A percentile compares a stretch with the other conserved stretches of the same genome.
phyloP scores from a whole-genome alignment of 2,797 vertebrate genomes.

The Danionella dracula region DNA sequence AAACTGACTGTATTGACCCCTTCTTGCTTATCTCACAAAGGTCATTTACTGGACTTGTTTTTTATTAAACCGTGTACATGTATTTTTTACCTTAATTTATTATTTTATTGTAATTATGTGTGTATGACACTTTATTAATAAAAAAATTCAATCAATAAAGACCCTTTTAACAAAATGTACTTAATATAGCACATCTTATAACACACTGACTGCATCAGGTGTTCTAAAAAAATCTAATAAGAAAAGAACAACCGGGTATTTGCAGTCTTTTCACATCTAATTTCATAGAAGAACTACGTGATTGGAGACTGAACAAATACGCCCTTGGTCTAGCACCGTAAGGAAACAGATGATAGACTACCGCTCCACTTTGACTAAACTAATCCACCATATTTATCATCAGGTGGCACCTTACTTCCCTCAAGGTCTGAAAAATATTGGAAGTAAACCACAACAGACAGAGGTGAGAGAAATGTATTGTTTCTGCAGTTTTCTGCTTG shows the following conservation, averaged over 20 bases:
- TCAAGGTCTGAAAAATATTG: not conserved
- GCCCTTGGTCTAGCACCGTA: not conserved
- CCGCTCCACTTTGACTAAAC: not conserved
- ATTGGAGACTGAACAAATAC: not conserved
- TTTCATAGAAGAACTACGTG: not conserved
- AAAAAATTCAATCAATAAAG: too few relatives aligned
- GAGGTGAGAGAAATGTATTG: not conserved
- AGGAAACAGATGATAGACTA: not conserved
- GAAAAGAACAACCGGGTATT: not conserved
- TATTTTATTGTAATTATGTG: too few relatives aligned
- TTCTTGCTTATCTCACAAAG: too few relatives aligned
- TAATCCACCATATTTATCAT: not conserved
- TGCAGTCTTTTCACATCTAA: constrained; percentile 2
- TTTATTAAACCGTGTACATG: too few relatives aligned
- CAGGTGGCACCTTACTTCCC: not conserved
- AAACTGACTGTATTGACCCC: too few relatives aligned
- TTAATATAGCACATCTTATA: too few relatives aligned
- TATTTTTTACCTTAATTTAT: too few relatives aligned
- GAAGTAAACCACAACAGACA: not conserved
- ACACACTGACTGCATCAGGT: too few relatives aligned
- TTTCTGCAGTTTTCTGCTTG: not conserved
- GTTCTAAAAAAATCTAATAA: too few relatives aligned
- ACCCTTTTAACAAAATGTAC: too few relatives aligned
- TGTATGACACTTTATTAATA: too few relatives aligned
- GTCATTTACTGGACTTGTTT: too few relatives aligned